Percentiles rank a stretch among this genome's conserved stretches.
Conservation (phyloP, 2,797 vertebrate species). For the Sebastes itinus region DNA sequence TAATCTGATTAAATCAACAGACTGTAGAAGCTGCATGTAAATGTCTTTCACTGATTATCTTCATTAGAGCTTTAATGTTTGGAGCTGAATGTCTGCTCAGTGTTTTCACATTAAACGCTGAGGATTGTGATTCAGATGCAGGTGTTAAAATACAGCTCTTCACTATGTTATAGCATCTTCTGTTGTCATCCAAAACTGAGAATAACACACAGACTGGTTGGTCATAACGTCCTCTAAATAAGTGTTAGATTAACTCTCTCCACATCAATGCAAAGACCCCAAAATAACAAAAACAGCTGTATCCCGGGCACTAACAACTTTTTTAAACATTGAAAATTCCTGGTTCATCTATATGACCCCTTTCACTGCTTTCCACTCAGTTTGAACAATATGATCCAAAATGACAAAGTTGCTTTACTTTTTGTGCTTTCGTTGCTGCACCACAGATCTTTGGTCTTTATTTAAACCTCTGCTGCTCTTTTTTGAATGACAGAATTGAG, state of each 20-base stretch:
- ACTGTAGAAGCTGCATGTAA: not conserved
- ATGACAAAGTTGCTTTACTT: not conserved
- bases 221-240: too few relatives aligned
- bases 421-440: not conserved
- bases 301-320: too few relatives aligned
- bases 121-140: not conserved
- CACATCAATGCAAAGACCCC: too few relatives aligned
- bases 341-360: too few relatives aligned
- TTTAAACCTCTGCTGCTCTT: not conserved
- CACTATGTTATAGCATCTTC: not conserved
- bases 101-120: not conserved
- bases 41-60: constrained; percentile 17
- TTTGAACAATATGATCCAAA: not conserved
- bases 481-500: not conserved
- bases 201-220: not conserved
- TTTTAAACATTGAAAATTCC: too few relatives aligned
- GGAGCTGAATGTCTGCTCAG: not conserved
- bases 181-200: not conserved
- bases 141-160: not conserved
- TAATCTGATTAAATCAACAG: constrained; percentile 48
- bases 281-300: not conserved
- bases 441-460: too few relatives aligned
- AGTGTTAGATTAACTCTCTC: too few relatives aligned
- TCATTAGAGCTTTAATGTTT: constrained; percentile 14
- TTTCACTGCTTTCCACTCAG: not conserved